Evolutionary conservation across 2,888 invertebrate genomes (phyloP).

Genomic region (Cantharis flavilabris): DNA sequence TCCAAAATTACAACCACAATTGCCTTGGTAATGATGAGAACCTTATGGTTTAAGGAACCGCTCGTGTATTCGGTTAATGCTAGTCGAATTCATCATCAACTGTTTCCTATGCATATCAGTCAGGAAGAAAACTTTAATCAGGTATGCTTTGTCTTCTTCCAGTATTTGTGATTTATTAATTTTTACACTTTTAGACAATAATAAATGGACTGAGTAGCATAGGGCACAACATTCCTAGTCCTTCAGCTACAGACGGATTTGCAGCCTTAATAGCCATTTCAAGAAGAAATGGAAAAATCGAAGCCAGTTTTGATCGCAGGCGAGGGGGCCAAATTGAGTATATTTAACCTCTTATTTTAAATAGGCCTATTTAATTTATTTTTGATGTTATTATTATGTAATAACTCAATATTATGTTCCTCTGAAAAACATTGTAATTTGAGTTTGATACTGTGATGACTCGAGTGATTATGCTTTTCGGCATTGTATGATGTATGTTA

Average conservation of each 20-base stretch:
- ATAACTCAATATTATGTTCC: background rate
- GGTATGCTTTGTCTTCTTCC: slow-evolving; percentile 37
- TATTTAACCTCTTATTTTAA: background rate
- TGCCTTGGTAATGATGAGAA: slow-evolving; percentile 64
- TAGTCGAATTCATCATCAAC: slow-evolving; percentile 66
- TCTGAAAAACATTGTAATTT: background rate
- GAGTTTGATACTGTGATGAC: background rate
- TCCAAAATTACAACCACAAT: slow-evolving; percentile 86
- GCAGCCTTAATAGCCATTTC: slow-evolving; percentile 65
- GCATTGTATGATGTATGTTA: background rate
- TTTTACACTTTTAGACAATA: slow-evolving; percentile 24
- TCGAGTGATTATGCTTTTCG: background rate
- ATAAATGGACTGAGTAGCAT: background rate
- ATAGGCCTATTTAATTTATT: background rate
- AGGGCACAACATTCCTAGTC: slow-evolving; percentile 34
- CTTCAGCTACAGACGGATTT: slow-evolving; percentile 59
- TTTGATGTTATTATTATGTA: background rate
- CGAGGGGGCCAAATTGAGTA: slow-evolving; percentile 57
- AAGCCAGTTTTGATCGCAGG: slow-evolving; percentile 54
- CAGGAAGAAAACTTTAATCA: slow-evolving; percentile 58
- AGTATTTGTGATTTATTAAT: slow-evolving; percentile 42
- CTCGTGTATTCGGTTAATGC: slow-evolving; percentile 60
- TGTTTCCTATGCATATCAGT: slow-evolving; percentile 61
- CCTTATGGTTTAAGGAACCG: slow-evolving; percentile 61
- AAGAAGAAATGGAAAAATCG: slow-evolving; percentile 57